phyloP scores from a whole-genome alignment of 1,140 invertebrate species.

The Saxidomus purpurata region DNA sequence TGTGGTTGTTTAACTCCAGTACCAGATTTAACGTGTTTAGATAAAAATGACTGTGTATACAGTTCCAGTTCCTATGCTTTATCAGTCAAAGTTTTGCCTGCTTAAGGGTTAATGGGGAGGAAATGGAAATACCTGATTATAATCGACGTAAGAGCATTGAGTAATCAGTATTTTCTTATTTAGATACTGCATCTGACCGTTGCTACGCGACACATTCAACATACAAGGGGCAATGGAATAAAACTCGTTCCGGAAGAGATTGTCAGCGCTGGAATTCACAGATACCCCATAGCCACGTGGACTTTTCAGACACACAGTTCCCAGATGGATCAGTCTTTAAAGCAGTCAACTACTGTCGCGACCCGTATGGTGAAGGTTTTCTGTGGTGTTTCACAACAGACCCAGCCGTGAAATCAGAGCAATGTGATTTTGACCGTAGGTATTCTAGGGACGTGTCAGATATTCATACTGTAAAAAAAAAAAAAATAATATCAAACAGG shows the following conservation, averaged over 20 bases:
- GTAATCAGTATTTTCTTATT: neutral
- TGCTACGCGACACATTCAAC: neutral
- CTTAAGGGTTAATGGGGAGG: too few species aligned
- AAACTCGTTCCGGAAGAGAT: neutral
- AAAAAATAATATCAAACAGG: too few species aligned
- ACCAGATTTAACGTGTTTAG: neutral
- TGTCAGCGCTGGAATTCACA: neutral
- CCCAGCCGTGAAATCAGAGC: neutral
- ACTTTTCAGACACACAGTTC: neutral
- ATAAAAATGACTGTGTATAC: neutral
- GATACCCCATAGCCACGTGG: neutral
- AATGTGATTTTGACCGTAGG: neutral
- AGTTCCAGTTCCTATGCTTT: too few species aligned
- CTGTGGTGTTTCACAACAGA: constrained; percentile 32
- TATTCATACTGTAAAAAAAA: too few species aligned
- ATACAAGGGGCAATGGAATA: neutral
- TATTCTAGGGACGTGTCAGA: too few species aligned
- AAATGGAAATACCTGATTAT: too few species aligned
- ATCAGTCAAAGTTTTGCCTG: too few species aligned
- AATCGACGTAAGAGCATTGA: too few species aligned
- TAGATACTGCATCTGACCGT: neutral
- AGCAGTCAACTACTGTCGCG: constrained; percentile 3
- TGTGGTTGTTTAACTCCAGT: neutral
- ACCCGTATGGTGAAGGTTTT: neutral
- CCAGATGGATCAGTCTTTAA: neutral